Conservation (phyloP, 2,888 invertebrate species). For the Apodemia hepburni region DNA sequence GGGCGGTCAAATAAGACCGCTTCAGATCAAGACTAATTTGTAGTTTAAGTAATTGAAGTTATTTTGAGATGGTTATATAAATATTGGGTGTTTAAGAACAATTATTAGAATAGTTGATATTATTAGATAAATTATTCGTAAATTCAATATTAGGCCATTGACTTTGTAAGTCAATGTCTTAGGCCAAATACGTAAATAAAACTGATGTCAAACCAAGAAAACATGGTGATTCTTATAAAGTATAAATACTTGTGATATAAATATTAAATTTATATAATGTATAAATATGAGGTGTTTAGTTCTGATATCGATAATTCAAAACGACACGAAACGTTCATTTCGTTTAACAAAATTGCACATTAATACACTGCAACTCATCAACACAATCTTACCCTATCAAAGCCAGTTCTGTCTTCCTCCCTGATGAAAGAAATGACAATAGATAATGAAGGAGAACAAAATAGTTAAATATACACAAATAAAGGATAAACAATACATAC, state of each 20-base stretch:
- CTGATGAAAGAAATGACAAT: constrained; percentile 76
- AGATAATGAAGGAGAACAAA: constrained; percentile 40
- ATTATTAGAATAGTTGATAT: too few species aligned
- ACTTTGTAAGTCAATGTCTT: too few species aligned
- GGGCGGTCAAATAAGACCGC: too few species aligned
- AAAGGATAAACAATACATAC: constrained; percentile 35
- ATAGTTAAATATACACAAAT: constrained; percentile 35
- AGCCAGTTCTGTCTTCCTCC: constrained; percentile 80
- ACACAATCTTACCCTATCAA: constrained; percentile 78
- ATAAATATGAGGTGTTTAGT: constrained; percentile 12
- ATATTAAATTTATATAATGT: not conserved
- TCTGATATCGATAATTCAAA: constrained; percentile 33
- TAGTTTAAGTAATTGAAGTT: too few species aligned
- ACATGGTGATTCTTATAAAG: not conserved
- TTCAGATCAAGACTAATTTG: too few species aligned
- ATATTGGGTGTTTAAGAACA: too few species aligned
- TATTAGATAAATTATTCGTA: too few species aligned
- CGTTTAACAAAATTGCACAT: constrained; percentile 44
- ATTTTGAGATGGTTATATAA: too few species aligned
- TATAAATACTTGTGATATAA: not conserved
- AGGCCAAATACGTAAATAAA: not conserved
- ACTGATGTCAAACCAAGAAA: constrained; percentile 3
- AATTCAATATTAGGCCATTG: too few species aligned
- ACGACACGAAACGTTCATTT: constrained; percentile 34
- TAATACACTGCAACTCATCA: constrained; percentile 67